Percentiles rank a stretch among this genome's conserved stretches.
These are phyloP conservation scores for Heptranchias perlo DNA, from an alignment of 2,113 vertebrate genomes.

Conservation along the genomic window DNA sequence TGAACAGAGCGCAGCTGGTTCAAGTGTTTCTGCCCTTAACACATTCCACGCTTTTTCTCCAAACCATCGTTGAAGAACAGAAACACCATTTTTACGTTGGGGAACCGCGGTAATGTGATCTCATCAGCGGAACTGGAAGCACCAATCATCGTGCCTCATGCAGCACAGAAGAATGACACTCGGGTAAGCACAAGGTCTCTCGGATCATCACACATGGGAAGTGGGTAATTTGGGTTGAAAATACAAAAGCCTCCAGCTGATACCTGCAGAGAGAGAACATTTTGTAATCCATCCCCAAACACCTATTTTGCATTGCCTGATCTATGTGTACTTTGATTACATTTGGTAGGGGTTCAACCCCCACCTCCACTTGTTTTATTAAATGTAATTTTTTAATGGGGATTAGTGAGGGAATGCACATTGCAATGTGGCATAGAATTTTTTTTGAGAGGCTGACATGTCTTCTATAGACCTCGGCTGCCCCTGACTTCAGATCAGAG, in stretches of 20 bases:
- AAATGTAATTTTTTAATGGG: no score
- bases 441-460: no score
- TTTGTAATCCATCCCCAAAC: no score
- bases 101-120: slow-evolving; percentile 75
- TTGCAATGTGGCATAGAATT: no score
- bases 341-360: no score
- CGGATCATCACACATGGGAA: neutral
- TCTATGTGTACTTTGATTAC: no score
- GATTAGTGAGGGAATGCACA: no score
- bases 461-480: no score
- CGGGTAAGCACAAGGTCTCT: slow-evolving; percentile 52
- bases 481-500: no score
- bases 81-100: slow-evolving; percentile 87
- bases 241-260: neutral
- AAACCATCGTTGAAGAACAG: slow-evolving; percentile 82
- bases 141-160: slow-evolving; percentile 82
- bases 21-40: neutral
- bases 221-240: neutral
- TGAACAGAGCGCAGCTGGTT: neutral
- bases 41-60: slow-evolving; percentile 74
- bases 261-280: no score
- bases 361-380: no score
- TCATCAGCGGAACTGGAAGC: slow-evolving; percentile 75
- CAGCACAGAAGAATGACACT: slow-evolving; percentile 74
- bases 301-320: no score